Conservation (phyloP, 2,113 vertebrate genomes). For the Ochotona curzoniae region DNA sequence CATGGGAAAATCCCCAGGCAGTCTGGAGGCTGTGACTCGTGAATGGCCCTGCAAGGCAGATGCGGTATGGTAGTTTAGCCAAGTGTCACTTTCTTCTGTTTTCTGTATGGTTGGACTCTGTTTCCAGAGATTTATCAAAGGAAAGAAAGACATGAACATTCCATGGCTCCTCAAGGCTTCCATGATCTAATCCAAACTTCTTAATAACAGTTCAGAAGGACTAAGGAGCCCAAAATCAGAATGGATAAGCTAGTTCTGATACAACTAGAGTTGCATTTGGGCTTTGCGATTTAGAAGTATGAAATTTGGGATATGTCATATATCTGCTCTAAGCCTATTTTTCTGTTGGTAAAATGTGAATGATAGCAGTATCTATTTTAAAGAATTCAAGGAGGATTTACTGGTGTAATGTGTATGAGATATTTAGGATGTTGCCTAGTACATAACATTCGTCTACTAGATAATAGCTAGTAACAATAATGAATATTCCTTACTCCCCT, state of each 20-base stretch:
- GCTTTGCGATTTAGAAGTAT: not conserved
- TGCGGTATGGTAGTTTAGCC: slow-evolving; percentile 6
- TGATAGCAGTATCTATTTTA: not conserved
- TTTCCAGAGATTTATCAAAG: slow-evolving; percentile 60
- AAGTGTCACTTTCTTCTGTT: slow-evolving; percentile 60
- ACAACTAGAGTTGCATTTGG: not conserved
- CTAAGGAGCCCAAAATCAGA: not conserved
- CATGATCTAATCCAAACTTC: not conserved
- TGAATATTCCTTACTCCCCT: not conserved
- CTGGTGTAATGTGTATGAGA: not conserved
- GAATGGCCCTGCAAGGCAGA: slow-evolving; percentile 50
- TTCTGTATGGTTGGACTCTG: slow-evolving; percentile 27
- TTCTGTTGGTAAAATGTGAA: not conserved
- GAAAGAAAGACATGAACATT: not conserved
- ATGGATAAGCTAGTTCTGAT: not conserved
- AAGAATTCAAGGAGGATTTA: not conserved
- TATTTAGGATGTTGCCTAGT: not conserved
- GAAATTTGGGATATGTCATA: not conserved
- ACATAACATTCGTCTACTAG: not conserved
- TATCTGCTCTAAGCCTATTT: not conserved
- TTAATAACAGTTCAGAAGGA: not conserved
- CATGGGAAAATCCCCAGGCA: slow-evolving; percentile 58
- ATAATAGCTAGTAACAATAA: not conserved
- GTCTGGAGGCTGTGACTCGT: not conserved
- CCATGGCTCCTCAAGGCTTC: not conserved